Base-by-base conservation (phyloP, 2,888 invertebrate genomes). In the Melinaea menophilus region DNA sequence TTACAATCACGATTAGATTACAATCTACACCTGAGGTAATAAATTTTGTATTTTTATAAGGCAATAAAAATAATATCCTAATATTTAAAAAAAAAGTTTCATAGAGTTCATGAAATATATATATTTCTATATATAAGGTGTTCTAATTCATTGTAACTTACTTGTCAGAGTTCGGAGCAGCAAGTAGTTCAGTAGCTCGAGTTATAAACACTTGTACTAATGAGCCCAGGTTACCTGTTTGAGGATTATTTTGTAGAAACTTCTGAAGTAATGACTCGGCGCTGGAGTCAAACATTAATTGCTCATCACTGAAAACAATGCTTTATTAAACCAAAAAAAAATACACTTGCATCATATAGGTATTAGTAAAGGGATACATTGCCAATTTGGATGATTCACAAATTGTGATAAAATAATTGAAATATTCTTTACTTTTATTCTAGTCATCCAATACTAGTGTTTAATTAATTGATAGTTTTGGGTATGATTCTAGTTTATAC, bases 91-190 rank as follows among this genome's bases (percentile, higher is more conserved):
- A 22, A 22, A 22, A 22, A 22, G 1, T 22, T 22, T 22, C 22
- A 22, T 22, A 22, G 22, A 22, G 1, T 22, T 22, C 22, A 22
- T 22, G 22, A 22, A 22, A 22, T 22, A 37, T 7, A 35, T 5
- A 5, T 37, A 2, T 4, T 37, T 41, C 11, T 41, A 9, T 9
- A 41, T 3, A 5, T 7, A 9, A 9, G 41, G 7, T 1, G 11
- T 11, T 9, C 3, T 3, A 9, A 9, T 9, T 9, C 3, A 41
- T 9, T 11, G 13, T 4, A 54, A 88, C 93, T 91, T 90, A 98
- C 98, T 97, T 96, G 81, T 98, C 96, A 80, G 95, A 95, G 77
- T 96, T 96, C 5, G 96, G 95, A 2, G 98, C 95, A 0, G 95
- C 94, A 61, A 97, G 91, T 67, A 99, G 87, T 79, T 98, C 98